Conservation (phyloP, 1,140 invertebrate genomes). For the Dendrolimus punctatus region DNA sequence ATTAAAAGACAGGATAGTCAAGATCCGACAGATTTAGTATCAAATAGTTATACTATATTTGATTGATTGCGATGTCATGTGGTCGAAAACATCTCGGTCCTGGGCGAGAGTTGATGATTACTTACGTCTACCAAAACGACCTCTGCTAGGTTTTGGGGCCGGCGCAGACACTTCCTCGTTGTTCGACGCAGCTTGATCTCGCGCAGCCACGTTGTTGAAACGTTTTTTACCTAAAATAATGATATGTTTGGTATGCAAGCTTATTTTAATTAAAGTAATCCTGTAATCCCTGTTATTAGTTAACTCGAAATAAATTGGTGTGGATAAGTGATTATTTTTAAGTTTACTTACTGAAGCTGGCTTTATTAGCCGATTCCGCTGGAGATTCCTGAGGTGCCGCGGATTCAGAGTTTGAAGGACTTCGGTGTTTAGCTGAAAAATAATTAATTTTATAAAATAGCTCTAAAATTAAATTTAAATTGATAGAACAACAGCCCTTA, state of each 20-base stretch:
- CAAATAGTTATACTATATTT: too few species aligned
- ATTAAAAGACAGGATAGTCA: too few species aligned
- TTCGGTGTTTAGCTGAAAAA: slow-evolving; percentile 37
- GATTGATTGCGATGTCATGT: neutral
- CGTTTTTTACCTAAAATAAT: slow-evolving; percentile 45
- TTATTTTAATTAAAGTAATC: too few species aligned
- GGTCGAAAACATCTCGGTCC: neutral
- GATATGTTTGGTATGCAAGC: too few species aligned
- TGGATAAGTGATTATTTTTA: slow-evolving; percentile 2
- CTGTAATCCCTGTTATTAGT: too few species aligned
- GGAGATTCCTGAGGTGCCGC: slow-evolving; percentile 24
- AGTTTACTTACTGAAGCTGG: slow-evolving; percentile 39
- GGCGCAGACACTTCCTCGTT: slow-evolving; percentile 41
- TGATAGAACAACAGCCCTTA: too few species aligned
- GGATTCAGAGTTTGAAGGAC: slow-evolving; percentile 16
- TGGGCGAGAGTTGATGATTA: slow-evolving; percentile 7
- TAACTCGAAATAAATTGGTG: neutral
- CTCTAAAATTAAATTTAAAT: neutral
- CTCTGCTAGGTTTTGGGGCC: slow-evolving; percentile 45
- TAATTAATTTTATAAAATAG: slow-evolving; percentile 4
- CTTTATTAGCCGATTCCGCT: slow-evolving; percentile 40
- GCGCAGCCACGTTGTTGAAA: slow-evolving; percentile 32
- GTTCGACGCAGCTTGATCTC: slow-evolving; percentile 21
- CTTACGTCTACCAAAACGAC: slow-evolving; percentile 62
- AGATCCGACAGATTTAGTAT: too few species aligned